These are phyloP conservation scores for Brenthis daphne DNA, from an alignment of 2,888 invertebrate genomes.

Conservation along the genomic window DNA sequence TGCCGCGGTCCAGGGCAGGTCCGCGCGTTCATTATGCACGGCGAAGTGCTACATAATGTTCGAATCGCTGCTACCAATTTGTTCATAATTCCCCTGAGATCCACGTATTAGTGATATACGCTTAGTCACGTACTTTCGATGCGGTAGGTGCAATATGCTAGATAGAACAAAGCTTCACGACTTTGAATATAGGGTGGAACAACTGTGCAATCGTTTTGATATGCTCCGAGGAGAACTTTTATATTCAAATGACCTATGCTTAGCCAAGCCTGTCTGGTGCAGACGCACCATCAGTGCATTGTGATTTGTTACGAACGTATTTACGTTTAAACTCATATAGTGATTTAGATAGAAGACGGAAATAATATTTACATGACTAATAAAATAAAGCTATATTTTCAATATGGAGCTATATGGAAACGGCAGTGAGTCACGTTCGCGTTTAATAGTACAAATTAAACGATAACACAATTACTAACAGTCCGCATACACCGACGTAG, in stretches of 20 bases:
- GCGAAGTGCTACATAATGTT: slow-evolving; percentile 29
- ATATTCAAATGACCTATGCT: no score
- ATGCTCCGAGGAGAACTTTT: neutral
- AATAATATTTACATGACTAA: neutral
- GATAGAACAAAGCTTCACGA: slow-evolving; percentile 29
- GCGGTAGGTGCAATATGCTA: slow-evolving; percentile 33
- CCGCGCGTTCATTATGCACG: slow-evolving; percentile 36
- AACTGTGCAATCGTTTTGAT: slow-evolving; percentile 4
- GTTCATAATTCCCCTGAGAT: slow-evolving; percentile 40
- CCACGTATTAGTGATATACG: slow-evolving; percentile 38
- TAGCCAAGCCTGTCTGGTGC: no score
- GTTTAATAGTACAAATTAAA: slow-evolving; percentile 55
- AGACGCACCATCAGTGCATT: no score
- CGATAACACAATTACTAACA: slow-evolving; percentile 57
- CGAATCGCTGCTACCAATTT: slow-evolving; percentile 39
- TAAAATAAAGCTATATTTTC: slow-evolving; percentile 1
- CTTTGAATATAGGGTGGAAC: slow-evolving; percentile 1
- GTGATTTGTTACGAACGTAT: no score
- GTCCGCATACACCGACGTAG: slow-evolving; percentile 39
- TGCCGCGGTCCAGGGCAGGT: slow-evolving; percentile 17
- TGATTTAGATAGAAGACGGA: neutral
- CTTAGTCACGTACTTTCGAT: slow-evolving; percentile 32
- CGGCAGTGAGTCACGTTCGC: slow-evolving; percentile 34
- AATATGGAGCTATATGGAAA: slow-evolving; percentile 22
- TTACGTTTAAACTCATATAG: no score